Conservation (phyloP, 1,140 invertebrate species). For the Metaphire vulgaris region DNA sequence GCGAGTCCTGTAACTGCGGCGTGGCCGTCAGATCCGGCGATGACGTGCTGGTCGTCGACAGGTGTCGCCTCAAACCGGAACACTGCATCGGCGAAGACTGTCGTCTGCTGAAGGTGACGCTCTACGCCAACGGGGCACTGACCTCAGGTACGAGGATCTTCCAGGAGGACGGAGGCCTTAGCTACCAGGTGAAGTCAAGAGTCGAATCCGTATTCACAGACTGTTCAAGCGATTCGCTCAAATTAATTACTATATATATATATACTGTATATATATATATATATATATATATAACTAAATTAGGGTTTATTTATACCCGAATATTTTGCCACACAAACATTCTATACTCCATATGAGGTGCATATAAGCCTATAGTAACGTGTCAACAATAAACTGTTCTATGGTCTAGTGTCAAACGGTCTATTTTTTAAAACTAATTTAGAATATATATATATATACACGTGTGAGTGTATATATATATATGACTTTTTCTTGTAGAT, state of each 20-base stretch:
- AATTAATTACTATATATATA: background rate
- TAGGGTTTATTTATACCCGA: no score
- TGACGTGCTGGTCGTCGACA: constrained; percentile 7
- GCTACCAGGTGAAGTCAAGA: constrained; percentile 17
- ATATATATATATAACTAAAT: no score
- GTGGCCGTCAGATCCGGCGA: constrained; percentile 17
- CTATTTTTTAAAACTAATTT: no score
- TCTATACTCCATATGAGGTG: no score
- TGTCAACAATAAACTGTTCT: no score
- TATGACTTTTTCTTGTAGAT: constrained; percentile 33
- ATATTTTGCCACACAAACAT: no score
- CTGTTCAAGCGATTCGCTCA: background rate
- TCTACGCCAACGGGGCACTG: constrained; percentile 23
- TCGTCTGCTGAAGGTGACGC: constrained; percentile 16
- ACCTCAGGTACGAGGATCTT: constrained; percentile 19
- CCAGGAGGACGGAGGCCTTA: constrained; percentile 6
- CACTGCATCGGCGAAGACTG: background rate
- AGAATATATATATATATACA: no score
- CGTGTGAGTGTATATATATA: no score
- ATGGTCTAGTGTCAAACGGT: no score
- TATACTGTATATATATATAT: no score
- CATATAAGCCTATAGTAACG: no score
- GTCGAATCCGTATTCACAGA: background rate
- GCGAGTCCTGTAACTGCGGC: constrained; percentile 20
- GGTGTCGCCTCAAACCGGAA: background rate